Conservation (phyloP, 2,888 invertebrate species). For the Baronia brevicornis region DNA sequence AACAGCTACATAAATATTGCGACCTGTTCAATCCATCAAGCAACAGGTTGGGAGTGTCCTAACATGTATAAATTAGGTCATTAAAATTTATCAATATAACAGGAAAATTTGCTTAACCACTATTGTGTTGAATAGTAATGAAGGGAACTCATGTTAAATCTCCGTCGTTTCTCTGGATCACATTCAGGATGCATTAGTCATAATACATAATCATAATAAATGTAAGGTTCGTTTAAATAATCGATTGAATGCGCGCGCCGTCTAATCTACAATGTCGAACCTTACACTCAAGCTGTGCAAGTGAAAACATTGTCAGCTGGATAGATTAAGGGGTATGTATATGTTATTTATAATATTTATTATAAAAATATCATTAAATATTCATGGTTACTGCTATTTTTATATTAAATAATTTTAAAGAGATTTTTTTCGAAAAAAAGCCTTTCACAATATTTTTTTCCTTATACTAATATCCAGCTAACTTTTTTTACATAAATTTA, state of each 20-base stretch:
- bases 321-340: conserved; percentile 25
- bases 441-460: background rate
- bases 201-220: conserved; percentile 29
- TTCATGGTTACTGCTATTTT: conserved; percentile 1
- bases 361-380: no score
- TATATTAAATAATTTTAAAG: background rate
- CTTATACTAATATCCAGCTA: conserved; percentile 6
- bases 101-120: background rate
- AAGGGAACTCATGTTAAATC: conserved; percentile 5
- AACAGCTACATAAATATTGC: conserved; percentile 11
- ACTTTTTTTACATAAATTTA: no score
- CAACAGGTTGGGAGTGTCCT: conserved; percentile 15
- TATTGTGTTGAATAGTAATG: no score
- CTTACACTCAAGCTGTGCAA: conserved; percentile 17
- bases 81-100: background rate
- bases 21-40: conserved; percentile 13
- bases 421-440: conserved; percentile 1
- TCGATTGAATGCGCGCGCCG: conserved; percentile 69
- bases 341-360: conserved; percentile 8
- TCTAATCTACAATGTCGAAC: conserved; percentile 15
- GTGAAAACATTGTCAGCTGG: conserved; percentile 53
- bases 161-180: conserved; percentile 18
- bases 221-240: conserved; percentile 37
- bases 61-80: background rate
- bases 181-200: conserved; percentile 22